These are phyloP conservation scores for Myiotriccus ornatus DNA, from an alignment of 2,797 vertebrate genomes.

Conservation along the genomic window DNA sequence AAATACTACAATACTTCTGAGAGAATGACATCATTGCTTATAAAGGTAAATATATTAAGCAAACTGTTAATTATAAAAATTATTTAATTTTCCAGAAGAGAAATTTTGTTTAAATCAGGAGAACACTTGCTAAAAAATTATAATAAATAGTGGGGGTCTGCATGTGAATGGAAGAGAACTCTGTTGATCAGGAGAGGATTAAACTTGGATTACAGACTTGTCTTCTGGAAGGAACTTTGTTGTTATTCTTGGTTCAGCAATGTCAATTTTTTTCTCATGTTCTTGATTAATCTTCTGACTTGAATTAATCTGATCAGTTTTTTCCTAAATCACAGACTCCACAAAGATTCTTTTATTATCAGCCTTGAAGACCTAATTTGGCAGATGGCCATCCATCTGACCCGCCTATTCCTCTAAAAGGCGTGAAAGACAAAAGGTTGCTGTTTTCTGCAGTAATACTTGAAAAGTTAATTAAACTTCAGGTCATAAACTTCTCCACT, in stretches of 20 bases:
- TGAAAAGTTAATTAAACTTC: neutral
- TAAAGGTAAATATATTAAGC: slow-evolving; percentile 74
- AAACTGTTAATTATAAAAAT: neutral
- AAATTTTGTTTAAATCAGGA: neutral
- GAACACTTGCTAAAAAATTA: neutral
- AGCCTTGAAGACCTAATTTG: neutral
- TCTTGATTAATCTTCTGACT: neutral
- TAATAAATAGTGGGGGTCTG: neutral
- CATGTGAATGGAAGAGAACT: neutral
- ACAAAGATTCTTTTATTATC: neutral
- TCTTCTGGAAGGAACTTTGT: neutral
- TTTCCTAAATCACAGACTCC: neutral
- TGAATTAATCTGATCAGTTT: neutral
- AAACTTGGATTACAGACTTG: neutral
- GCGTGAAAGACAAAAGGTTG: neutral
- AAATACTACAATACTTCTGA: slow-evolving; percentile 82
- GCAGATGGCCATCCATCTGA: neutral
- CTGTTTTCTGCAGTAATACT: neutral
- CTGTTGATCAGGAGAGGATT: neutral
- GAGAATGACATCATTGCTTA: slow-evolving; percentile 80
- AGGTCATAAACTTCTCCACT: neutral
- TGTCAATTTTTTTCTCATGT: neutral
- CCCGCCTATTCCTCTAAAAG: neutral
- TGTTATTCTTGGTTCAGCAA: neutral
- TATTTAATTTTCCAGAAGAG: neutral